Evolutionary conservation across 2,113 vertebrate species (phyloP), one percentile per base, ranked within the genome.

Genomic region (Ancistrus triradiatus): DNA sequence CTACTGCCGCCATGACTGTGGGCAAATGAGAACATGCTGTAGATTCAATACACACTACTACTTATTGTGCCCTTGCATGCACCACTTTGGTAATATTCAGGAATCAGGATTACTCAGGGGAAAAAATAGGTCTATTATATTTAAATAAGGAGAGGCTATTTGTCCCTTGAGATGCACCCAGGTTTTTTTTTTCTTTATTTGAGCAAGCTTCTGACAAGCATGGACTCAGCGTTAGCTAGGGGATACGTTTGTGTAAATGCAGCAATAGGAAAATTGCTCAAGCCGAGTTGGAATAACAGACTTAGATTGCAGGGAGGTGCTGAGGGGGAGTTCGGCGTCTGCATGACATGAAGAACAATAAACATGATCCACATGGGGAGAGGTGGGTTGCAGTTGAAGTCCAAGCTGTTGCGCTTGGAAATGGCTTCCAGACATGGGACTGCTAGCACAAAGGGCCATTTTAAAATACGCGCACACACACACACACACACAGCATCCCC

Each of bases 271-370:
- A 80, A 73, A 76, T 80, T 76, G 71, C 71, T 69, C 59, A 63
- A 47, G 22, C 60, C 10, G 75, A 66, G 69, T 72, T 76, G 69
- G 61, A 77, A 78, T 76, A 78, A 80, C 75, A 80, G 58, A 47
- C 50, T 46, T 59, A 71, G 66, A 70, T 74, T 72, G 35, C 38
- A 3, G 59, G 28, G 59, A 55, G 69, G 42, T 66, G 61, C 63
- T 38, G 59, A 24, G 27, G 21, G 66, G 69, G 65, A 65, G 69
- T 50, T 65, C 64, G 38, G 68, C 66, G 56, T 74, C 75, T 78
- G 75, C 65, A 73, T 73, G 75, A 80, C 72, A 70, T 63, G 72
- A 78, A 80, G 76, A 78, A 80, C 72, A 80, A 80, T 76, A 80
- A 80, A 80, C 78, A 80, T 44, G 60, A 69, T 80, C 73, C 73